phyloP scores from a whole-genome alignment of 2,888 invertebrate species.

The Drosophila cracens region DNA sequence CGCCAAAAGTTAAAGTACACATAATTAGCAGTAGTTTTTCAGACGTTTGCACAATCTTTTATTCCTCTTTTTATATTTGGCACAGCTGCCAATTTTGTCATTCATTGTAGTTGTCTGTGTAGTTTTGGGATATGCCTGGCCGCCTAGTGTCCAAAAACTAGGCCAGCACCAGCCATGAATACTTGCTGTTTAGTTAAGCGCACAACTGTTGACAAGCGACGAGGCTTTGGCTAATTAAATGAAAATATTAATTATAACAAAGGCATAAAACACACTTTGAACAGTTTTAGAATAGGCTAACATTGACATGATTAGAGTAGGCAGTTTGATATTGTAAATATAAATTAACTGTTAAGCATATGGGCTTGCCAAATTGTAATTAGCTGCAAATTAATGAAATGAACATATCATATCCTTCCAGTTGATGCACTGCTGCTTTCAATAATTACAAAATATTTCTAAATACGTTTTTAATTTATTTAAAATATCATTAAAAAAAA shows the following conservation, averaged over 20 bases:
- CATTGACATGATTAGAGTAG: background rate
- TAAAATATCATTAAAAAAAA: background rate
- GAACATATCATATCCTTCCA: background rate
- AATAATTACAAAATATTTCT: background rate
- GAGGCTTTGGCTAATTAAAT: conserved; percentile 63
- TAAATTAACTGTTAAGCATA: background rate
- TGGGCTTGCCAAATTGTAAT: background rate
- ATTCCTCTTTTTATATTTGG: conserved; percentile 21
- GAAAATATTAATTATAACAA: conserved; percentile 63
- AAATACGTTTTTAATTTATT: background rate
- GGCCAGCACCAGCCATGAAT: conserved; percentile 51
- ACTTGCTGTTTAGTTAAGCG: conserved; percentile 59
- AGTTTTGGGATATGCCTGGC: conserved; percentile 47
- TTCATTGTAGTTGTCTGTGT: conserved; percentile 40
- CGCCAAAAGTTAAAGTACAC: conserved; percentile 78
- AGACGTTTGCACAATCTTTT: conserved; percentile 45
- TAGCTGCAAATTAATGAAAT: background rate
- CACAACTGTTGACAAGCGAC: conserved; percentile 45
- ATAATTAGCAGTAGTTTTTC: conserved; percentile 76
- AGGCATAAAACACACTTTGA: conserved; percentile 20
- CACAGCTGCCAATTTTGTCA: conserved; percentile 37
- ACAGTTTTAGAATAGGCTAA: background rate
- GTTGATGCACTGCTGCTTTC: background rate
- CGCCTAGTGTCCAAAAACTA: conserved; percentile 42
- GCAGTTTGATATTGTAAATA: background rate